Evolutionary conservation across 2,888 invertebrate species (phyloP).

Genomic region (Diabrotica balteata): DNA sequence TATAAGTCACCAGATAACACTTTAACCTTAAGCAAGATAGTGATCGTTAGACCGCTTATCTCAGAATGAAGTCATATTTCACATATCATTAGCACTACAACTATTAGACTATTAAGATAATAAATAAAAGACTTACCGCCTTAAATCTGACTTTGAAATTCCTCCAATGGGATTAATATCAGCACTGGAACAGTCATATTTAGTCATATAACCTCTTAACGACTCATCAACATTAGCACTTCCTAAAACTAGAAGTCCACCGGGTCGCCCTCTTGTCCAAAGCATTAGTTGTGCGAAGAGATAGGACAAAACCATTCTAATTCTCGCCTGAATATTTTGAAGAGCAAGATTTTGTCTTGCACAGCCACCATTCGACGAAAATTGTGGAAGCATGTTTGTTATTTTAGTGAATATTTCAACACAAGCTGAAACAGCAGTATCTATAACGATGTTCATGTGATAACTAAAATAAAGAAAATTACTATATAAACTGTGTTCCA

Average conservation of each 20-base stretch:
- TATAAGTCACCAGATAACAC: too few relatives aligned
- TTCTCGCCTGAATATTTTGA: constrained; percentile 89
- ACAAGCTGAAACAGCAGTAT: constrained; percentile 83
- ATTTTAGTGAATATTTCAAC: constrained; percentile 85
- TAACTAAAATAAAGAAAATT: constrained; percentile 67
- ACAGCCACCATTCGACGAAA: constrained; percentile 84
- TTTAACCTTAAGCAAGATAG: too few relatives aligned
- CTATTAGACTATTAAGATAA: too few relatives aligned
- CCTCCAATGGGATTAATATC: constrained; percentile 99
- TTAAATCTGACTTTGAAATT: constrained; percentile 93
- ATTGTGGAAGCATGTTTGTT: constrained; percentile 83
- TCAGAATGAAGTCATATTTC: too few relatives aligned
- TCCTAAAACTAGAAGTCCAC: constrained; percentile 88
- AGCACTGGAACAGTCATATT: constrained; percentile 99
- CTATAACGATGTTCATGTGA: constrained; percentile 86
- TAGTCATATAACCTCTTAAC: constrained; percentile 95
- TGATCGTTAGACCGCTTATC: too few relatives aligned
- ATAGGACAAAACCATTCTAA: constrained; percentile 96
- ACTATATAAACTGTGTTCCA: too few relatives aligned
- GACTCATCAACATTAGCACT: constrained; percentile 98
- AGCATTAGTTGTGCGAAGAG: constrained; percentile 94
- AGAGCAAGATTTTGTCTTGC: constrained; percentile 91
- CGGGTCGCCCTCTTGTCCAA: constrained; percentile 87
- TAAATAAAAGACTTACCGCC: constrained; percentile 47
- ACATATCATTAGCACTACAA: too few relatives aligned